Evolutionary conservation across 2,797 vertebrate genomes (phyloP).

Genomic region (Esox masquinongy): DNA sequence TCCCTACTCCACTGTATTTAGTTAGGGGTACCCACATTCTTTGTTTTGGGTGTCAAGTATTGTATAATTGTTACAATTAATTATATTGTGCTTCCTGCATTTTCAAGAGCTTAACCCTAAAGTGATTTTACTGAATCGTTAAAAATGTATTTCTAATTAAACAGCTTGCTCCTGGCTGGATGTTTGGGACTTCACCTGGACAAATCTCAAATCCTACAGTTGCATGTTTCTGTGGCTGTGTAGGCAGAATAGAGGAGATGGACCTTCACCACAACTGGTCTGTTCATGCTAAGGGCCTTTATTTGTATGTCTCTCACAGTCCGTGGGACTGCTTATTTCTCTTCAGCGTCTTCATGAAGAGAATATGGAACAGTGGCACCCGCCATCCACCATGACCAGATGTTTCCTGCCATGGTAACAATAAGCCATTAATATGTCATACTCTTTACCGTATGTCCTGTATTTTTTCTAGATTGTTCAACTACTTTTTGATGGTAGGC

Average conservation of each 20-base stretch:
- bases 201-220: background rate
- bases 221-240: background rate
- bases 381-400: constrained; percentile 34
- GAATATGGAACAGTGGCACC: constrained; percentile 35
- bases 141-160: background rate
- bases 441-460: constrained; percentile 10
- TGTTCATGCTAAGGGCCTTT: constrained; percentile 20
- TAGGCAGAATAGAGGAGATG: background rate
- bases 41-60: background rate
- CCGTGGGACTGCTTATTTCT: constrained; percentile 29
- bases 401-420: constrained; percentile 28
- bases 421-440: constrained; percentile 12
- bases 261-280: constrained; percentile 27
- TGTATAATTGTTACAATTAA: background rate
- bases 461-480: background rate
- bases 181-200: background rate
- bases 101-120: too few species aligned
- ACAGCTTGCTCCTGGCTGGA: background rate
- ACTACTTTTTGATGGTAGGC: background rate
- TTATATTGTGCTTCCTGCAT: background rate
- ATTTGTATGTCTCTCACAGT: constrained; percentile 31
- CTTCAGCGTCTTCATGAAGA: constrained; percentile 39
- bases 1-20: background rate
- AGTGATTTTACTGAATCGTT: background rate
- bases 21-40: background rate